These are phyloP conservation scores for Pelvicachromis taeniatus DNA, from an alignment of 2,113 vertebrate genomes.

Conservation along the genomic window DNA sequence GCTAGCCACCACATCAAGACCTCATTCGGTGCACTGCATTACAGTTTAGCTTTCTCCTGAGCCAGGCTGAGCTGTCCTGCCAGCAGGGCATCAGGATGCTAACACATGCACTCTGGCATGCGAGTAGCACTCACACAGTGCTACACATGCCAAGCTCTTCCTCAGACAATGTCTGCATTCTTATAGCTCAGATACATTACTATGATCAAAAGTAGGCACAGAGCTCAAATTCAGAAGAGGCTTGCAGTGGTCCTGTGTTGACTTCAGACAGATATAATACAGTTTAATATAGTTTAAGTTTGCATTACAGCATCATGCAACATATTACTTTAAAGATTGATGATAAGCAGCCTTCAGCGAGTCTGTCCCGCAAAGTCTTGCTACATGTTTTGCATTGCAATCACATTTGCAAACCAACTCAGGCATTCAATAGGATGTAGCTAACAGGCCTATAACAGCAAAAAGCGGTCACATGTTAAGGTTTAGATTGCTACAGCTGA, in stretches of 20 bases:
- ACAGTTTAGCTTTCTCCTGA: slow-evolving; percentile 29
- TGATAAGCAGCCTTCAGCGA: neutral
- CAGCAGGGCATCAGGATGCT: slow-evolving; percentile 37
- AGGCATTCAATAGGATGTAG: neutral
- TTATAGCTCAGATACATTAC: neutral
- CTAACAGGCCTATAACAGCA: neutral
- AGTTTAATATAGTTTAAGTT: neutral
- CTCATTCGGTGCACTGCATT: slow-evolving; percentile 36
- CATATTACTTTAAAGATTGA: neutral
- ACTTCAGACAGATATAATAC: neutral
- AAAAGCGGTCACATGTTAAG: neutral
- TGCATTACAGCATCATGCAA: neutral
- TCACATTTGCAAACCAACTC: neutral
- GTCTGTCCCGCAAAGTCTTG: neutral
- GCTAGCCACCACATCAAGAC: slow-evolving; percentile 23
- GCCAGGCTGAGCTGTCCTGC: slow-evolving; percentile 1
- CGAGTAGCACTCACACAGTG: slow-evolving; percentile 3
- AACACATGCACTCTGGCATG: slow-evolving; percentile 32
- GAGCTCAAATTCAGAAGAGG: neutral
- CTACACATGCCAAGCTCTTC: slow-evolving; percentile 2
- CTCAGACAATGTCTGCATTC: neutral
- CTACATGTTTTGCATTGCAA: neutral
- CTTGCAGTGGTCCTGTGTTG: neutral
- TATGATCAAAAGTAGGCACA: neutral
- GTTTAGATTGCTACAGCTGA: neutral